Percentiles rank a stretch among this genome's conserved stretches.
Conservation (phyloP, 2,113 vertebrate genomes). For the Dryoscopus gambensis region DNA sequence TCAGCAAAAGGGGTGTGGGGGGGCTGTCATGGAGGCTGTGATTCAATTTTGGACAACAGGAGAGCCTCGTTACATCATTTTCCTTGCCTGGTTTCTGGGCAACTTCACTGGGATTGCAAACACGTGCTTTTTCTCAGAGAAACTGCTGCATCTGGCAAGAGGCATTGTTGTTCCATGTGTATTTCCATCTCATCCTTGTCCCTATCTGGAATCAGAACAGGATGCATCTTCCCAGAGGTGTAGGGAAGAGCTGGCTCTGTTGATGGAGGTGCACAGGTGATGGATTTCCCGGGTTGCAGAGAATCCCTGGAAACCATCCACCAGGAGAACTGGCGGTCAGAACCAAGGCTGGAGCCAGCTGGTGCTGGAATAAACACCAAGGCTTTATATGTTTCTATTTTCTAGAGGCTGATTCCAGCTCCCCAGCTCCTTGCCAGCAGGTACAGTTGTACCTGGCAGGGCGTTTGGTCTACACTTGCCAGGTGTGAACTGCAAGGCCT, state of each 20-base stretch:
- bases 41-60: slow-evolving; percentile 19
- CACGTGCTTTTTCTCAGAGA: background rate
- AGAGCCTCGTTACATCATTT: background rate
- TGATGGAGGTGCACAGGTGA: background rate
- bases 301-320: background rate
- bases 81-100: background rate
- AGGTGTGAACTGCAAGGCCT: background rate
- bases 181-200: background rate
- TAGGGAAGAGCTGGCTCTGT: background rate
- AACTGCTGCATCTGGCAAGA: background rate
- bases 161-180: background rate
- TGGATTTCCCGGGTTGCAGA: background rate
- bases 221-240: rapidly evolving
- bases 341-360: background rate
- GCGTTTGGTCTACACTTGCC: rapidly evolving
- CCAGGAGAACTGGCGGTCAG: background rate
- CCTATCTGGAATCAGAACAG: background rate
- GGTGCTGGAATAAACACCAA: background rate
- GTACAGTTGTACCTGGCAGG: background rate
- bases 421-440: background rate
- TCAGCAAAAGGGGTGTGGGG: background rate
- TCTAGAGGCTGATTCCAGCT: background rate
- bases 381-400: background rate
- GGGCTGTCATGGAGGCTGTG: background rate
- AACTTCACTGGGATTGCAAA: background rate